Evolutionary conservation across 37 sponge, comb jelly and placozoan species (phyloP).

Genomic region (Sycon ciliatum): DNA sequence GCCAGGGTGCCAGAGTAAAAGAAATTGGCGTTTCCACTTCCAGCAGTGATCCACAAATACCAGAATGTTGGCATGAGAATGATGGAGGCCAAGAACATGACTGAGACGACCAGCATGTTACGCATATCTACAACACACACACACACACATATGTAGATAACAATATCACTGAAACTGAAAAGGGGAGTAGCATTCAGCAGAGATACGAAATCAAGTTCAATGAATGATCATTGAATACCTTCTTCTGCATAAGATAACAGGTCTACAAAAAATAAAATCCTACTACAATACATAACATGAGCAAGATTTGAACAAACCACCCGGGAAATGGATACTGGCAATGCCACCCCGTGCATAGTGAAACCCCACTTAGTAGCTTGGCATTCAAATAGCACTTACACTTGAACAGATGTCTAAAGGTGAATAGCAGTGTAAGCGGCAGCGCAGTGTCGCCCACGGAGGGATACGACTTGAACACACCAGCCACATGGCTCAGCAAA

Average conservation of each 20-base stretch:
- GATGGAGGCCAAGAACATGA: conserved; percentile 60
- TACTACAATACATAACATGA: too few species aligned
- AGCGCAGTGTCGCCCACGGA: conserved; percentile 68
- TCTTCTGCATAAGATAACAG: too few species aligned
- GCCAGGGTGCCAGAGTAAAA: conserved; percentile 83
- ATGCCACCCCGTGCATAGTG: too few species aligned
- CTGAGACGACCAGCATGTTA: conserved; percentile 55
- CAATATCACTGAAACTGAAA: neutral
- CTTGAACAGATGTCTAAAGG: conserved; percentile 79
- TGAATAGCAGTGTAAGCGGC: conserved; percentile 74
- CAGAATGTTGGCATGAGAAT: conserved; percentile 80
- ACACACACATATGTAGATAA: neutral
- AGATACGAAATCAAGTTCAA: too few species aligned
- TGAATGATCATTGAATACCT: too few species aligned
- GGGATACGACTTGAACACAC: conserved; percentile 95
- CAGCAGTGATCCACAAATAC: conserved; percentile 91
- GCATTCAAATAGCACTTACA: too few species aligned
- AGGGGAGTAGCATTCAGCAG: neutral
- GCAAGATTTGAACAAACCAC: too few species aligned
- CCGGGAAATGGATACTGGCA: neutral
- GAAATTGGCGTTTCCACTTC: conserved; percentile 97
- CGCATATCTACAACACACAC: conserved; percentile 50
- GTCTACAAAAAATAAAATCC: too few species aligned
- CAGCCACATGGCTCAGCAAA: conserved; percentile 46
- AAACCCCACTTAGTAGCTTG: too few species aligned